phyloP scores from a whole-genome alignment of 2,113 vertebrate species.

The Galbula dea region DNA sequence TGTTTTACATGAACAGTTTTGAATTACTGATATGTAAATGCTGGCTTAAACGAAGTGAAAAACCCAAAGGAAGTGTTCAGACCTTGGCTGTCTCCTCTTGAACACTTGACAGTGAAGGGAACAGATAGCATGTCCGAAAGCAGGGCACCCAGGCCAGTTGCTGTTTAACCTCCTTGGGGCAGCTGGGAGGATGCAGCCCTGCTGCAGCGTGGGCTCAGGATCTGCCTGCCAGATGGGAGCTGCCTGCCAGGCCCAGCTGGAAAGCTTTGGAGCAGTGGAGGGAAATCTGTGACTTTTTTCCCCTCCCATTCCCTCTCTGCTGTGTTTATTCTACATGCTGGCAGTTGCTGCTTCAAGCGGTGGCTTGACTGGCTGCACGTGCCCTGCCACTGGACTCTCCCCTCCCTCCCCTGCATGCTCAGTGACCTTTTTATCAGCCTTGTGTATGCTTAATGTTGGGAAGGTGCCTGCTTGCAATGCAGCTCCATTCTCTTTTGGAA shows the following conservation, averaged over 20 bases:
- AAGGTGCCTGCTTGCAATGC: not conserved
- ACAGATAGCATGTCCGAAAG: not conserved
- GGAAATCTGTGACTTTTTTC: not conserved
- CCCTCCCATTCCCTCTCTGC: not conserved
- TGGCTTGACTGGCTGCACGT: not conserved
- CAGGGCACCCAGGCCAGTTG: not conserved
- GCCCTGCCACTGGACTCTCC: not conserved
- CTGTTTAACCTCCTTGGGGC: not conserved
- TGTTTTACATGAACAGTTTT: not conserved
- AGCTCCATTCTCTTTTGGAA: not conserved
- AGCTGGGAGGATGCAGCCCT: not conserved
- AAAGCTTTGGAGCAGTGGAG: not conserved
- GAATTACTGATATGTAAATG: not conserved
- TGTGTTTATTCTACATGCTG: not conserved
- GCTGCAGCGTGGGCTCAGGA: not conserved
- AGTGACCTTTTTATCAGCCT: not conserved
- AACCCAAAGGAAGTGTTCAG: not conserved
- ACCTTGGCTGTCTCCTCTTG: not conserved
- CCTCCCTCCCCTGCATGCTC: not conserved
- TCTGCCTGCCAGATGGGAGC: conserved; percentile 44
- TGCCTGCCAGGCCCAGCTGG: conserved; percentile 18
- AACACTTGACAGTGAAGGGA: not conserved
- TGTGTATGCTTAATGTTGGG: not conserved
- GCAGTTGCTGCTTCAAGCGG: not conserved
- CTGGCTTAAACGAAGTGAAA: not conserved